Conservation (phyloP, 2,797 vertebrate species). For the Atherinosoma microstoma region DNA sequence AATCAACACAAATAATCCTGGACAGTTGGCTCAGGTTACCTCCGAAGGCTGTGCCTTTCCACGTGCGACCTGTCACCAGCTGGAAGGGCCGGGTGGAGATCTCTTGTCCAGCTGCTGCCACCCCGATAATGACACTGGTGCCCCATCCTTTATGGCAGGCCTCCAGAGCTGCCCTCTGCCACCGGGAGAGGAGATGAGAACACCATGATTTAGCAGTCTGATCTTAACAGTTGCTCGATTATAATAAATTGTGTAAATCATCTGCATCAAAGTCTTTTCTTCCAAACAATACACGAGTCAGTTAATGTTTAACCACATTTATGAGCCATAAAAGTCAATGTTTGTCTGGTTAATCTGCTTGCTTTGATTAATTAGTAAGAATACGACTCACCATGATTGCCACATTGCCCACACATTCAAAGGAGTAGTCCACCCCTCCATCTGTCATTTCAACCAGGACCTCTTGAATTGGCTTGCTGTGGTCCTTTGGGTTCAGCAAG, state of each 20-base stretch:
- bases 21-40: constrained; percentile 78
- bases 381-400: constrained; percentile 86
- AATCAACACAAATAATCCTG: not conserved
- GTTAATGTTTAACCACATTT: not conserved
- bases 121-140: constrained; percentile 93
- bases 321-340: not conserved
- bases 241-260: no score
- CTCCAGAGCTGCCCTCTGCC: constrained; percentile 93
- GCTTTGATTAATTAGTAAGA: no score
- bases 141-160: constrained; percentile 98
- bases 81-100: constrained; percentile 96
- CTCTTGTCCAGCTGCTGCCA: constrained; percentile 93
- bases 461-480: constrained; percentile 86
- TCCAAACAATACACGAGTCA: not conserved
- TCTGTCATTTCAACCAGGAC: constrained; percentile 89
- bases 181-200: not conserved
- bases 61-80: constrained; percentile 93
- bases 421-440: constrained; percentile 87
- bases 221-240: not conserved
- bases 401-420: constrained; percentile 89
- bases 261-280: not conserved
- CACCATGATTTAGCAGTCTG: not conserved
- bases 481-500: constrained; percentile 89
- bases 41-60: constrained; percentile 97
- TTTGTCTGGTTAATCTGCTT: no score